phyloP scores from a whole-genome alignment of 2,888 invertebrate genomes.

The Abscondita cerata region DNA sequence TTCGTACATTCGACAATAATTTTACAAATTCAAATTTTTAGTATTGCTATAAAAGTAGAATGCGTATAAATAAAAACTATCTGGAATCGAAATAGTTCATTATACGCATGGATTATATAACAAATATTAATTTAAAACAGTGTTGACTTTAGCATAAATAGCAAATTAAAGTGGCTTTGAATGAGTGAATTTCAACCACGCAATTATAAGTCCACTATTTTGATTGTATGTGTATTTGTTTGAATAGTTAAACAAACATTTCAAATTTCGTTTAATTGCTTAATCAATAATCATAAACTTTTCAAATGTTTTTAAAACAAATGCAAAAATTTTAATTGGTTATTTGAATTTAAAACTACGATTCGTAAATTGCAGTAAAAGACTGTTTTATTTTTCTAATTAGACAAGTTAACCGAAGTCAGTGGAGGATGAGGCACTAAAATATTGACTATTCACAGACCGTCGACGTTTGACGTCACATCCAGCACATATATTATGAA shows the following conservation, averaged over 20 bases:
- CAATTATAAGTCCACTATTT: background rate
- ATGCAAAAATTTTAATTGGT: background rate
- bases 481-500: constrained; percentile 28
- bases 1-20: too few species aligned
- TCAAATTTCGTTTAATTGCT: background rate
- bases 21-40: too few species aligned
- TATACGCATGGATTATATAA: background rate
- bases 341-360: background rate
- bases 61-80: too few species aligned
- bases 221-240: background rate
- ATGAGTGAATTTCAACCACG: background rate
- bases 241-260: background rate
- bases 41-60: too few species aligned
- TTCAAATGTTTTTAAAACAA: too few species aligned
- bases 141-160: constrained; percentile 2
- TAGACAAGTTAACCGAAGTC: constrained; percentile 20
- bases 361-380: constrained; percentile 19
- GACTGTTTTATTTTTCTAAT: constrained; percentile 22
- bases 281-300: background rate
- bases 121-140: constrained; percentile 2
- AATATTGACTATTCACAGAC: constrained; percentile 34
- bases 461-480: constrained; percentile 26
- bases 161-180: constrained; percentile 4
- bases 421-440: constrained; percentile 32
- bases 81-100: too few species aligned